Conservation (phyloP, 2,888 invertebrate genomes). For the Julus scanicus region DNA sequence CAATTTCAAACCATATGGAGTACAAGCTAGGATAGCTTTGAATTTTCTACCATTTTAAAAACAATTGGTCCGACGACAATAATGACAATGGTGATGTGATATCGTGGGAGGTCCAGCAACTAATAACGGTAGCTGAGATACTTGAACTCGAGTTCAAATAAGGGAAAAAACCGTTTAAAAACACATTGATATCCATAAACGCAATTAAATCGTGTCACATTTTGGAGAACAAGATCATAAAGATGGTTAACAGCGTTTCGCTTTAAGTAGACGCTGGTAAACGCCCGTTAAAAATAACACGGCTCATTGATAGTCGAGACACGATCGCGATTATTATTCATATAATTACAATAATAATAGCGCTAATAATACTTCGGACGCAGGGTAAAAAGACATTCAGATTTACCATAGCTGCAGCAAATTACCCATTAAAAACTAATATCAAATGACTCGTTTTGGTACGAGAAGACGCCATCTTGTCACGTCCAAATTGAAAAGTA, state of each 20-base stretch:
- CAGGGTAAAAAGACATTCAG: neutral
- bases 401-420: neutral
- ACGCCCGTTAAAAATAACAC: neutral
- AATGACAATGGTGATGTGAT: too few species aligned
- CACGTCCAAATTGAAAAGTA: neutral
- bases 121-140: neutral
- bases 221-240: neutral
- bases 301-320: constrained; percentile 1
- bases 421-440: neutral
- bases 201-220: constrained; percentile 33
- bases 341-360: neutral
- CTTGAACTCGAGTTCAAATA: neutral
- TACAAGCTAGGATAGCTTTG: too few species aligned
- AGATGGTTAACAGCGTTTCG: constrained; percentile 1
- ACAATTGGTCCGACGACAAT: too few species aligned
- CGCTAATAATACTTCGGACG: neutral
- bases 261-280: neutral
- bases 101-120: too few species aligned
- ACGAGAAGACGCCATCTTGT: neutral
- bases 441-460: neutral
- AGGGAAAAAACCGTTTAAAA: constrained; percentile 2
- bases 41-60: too few species aligned
- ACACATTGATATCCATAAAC: constrained; percentile 20
- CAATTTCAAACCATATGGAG: too few species aligned
- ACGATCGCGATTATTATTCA: constrained; percentile 1